These are phyloP conservation scores for Keiferia lycopersicella DNA, from an alignment of 2,888 invertebrate genomes.

Conservation along the genomic window DNA sequence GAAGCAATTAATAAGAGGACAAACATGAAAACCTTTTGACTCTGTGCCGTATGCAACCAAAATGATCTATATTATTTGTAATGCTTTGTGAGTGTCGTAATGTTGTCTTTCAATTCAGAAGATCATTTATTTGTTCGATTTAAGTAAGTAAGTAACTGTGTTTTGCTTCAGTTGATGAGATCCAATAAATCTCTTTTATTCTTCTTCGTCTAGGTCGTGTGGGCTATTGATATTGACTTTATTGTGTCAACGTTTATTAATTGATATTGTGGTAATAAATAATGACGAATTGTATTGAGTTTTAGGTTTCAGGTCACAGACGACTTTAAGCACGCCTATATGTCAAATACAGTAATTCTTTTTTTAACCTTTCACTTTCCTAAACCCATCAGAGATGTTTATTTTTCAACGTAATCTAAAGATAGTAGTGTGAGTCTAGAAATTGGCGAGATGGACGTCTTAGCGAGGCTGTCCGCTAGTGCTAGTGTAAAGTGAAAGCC, in stretches of 20 bases:
- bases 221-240: too few species aligned
- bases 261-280: not conserved
- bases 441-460: slow-evolving; percentile 39
- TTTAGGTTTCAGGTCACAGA: too few species aligned
- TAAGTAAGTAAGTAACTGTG: not conserved
- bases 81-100: slow-evolving; percentile 32
- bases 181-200: not conserved
- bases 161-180: not conserved
- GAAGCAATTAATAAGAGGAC: slow-evolving; percentile 39
- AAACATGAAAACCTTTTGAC: slow-evolving; percentile 30
- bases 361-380: not conserved
- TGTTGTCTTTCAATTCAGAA: slow-evolving; percentile 29
- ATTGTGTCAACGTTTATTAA: not conserved
- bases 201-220: too few species aligned
- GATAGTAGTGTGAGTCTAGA: slow-evolving; percentile 32
- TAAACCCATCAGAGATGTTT: not conserved
- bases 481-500: slow-evolving; percentile 49
- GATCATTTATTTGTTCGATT: not conserved
- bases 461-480: slow-evolving; percentile 34
- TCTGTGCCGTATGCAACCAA: slow-evolving; percentile 35
- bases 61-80: slow-evolving; percentile 36
- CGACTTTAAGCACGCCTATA: not conserved
- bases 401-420: not conserved
- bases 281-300: not conserved
- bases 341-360: not conserved